Evolutionary conservation across 53 echinoderm and acorn worm species (phyloP), one percentile per base, ranked within the genome.

Genomic region (Pentamera pediparva): DNA sequence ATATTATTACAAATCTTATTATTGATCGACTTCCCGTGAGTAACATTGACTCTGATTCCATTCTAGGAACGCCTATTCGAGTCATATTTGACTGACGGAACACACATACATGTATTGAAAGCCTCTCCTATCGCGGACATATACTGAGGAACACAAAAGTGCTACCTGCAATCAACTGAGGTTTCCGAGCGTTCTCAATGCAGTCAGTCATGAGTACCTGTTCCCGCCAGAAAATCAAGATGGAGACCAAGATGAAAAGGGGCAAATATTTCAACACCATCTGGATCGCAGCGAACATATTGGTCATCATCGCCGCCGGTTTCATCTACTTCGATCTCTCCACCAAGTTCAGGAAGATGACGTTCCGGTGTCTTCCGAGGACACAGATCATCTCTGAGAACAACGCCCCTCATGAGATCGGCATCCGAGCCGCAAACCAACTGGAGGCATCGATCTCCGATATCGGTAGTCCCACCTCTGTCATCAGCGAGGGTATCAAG

Each of bases 171-270:
- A n/a, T n/a, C n/a, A n/a, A n/a, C n/a, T n/a, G n/a, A n/a, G n/a
- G 24, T 54, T 5, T 19, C 54, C 24, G 24, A 26, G 25, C 20
- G 28, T 7, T 54, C 67, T 43, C 45, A 26, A 67, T 67, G 67
- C 45, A 43, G 40, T 57, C 58, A 57, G 40, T 39, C 17, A 67
- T 31, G 67, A 67, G 67, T 67, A 30, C 67, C 11, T 67, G 67
- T 67, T 31, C 67, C 45, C 67, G 67, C 39, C 67, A 67, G 45
- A 67, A 67, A 39, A 67, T 67, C 17, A 67, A 67, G 45, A 67
- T 67, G 67, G 67, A 67, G 39, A 45, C 43, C 21, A 67, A 67
- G 38, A 43, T 67, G 26, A 67, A 67, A 39, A 41, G 67, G 30
- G 67, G 40, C 8, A 67, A 67, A 67, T 67, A 67, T 43, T 67